phyloP scores from a whole-genome alignment of 2,888 invertebrate species.

The Aphidoletes aphidimyza region DNA sequence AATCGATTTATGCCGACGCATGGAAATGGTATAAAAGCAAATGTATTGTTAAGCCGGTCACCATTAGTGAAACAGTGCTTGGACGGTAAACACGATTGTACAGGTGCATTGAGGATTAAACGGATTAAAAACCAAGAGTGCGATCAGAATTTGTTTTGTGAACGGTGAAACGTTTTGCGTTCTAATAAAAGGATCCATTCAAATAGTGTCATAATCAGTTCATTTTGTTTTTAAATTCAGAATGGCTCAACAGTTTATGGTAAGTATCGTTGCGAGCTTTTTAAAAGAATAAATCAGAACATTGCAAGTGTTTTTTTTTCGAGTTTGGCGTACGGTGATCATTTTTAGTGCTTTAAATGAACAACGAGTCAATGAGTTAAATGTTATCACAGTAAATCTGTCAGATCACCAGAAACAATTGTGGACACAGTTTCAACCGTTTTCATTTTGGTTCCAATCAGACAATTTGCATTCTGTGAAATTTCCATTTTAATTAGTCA shows the following conservation, averaged over 20 bases:
- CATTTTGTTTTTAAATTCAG: neutral
- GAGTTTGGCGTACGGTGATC: too few relatives aligned
- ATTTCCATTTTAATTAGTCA: too few relatives aligned
- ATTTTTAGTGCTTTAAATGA: too few relatives aligned
- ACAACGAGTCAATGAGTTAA: too few relatives aligned
- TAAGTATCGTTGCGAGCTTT: neutral
- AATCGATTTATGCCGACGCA: neutral
- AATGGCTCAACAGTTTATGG: conserved; percentile 35
- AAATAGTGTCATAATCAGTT: neutral
- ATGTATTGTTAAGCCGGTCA: neutral
- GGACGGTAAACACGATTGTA: neutral
- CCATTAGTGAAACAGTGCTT: neutral
- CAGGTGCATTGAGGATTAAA: neutral
- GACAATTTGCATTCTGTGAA: too few relatives aligned
- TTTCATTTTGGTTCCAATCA: too few relatives aligned
- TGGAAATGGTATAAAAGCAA: conserved; percentile 20
- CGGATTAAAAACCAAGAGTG: neutral
- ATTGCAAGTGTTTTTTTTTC: too few relatives aligned
- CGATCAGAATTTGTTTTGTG: neutral
- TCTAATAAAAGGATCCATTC: neutral
- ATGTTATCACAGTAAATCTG: too few relatives aligned
- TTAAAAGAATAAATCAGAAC: too few relatives aligned
- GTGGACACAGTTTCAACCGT: too few relatives aligned
- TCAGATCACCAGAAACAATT: too few relatives aligned
- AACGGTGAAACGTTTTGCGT: neutral